Evolutionary conservation across 2,888 invertebrate species (phyloP), one percentile per base, ranked within the genome.

Genomic region (Drosophila anomalipes): DNA sequence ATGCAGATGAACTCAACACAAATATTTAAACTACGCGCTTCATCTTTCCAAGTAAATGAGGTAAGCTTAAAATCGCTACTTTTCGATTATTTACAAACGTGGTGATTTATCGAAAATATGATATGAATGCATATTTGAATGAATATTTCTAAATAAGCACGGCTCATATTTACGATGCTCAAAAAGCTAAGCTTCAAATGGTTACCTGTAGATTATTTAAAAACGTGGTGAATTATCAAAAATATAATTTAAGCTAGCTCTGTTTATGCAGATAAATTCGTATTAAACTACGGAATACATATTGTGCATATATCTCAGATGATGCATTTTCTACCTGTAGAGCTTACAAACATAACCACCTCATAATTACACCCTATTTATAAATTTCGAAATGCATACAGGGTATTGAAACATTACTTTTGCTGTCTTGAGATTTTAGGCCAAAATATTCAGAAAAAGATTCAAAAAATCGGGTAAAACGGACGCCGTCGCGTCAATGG

Each of bases 361-460:
- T 14, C 7, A 51, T 51, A 26, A 12, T 39, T 22, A 22, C 16
- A 10, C 16, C 22, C 58, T 6, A 30, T 22, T 32, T 16, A 32
- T 33, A 7, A 3, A 19, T 19, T 16, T 47, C 1, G 9, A 32
- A 10, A 5, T 32, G 44, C 32, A 44, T 44, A 58, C 44, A 47
- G 58, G 58, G 58, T 58, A 44, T 58, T 44, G 32, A 86, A 90
- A 80, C 82, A 82, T 89, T 91, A 87, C 86, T 88, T 79, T 79
- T 74, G 84, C 69, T 51, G 74, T 81, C 62, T 81, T 69, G 35
- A 78, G 52, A 76, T 75, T 88, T 81, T 85, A 77, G 88, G 88
- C 82, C 86, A 89, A 83, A 81, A 84, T 63, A 79, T 77, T 77
- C 70, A 62, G 49, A 63, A 63, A 44, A 65, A 19, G 39, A 57